Evolutionary conservation across 2,113 vertebrate genomes (phyloP).

Genomic region (Podiceps cristatus): DNA sequence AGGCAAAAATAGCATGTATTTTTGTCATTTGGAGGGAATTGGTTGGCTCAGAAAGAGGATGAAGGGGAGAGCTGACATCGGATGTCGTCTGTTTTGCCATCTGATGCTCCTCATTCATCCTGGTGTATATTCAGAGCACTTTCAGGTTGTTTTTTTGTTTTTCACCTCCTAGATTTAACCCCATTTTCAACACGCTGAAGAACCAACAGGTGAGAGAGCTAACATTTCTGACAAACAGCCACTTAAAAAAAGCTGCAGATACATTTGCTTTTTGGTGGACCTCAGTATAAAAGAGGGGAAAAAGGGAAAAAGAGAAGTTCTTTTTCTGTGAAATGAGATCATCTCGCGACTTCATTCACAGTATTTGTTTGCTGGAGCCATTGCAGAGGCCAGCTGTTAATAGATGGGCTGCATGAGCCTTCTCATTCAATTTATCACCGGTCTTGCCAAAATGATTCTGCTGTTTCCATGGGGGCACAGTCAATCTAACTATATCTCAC

Average conservation of each 20-base stretch:
- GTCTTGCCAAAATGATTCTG: conserved; percentile 32
- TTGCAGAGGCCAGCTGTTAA: conserved; percentile 22
- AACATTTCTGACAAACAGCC: neutral
- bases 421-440: conserved; percentile 47
- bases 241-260: neutral
- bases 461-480: neutral
- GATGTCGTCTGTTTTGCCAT: conserved; percentile 12
- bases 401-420: conserved; percentile 35
- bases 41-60: conserved; percentile 7
- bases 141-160: neutral
- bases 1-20: conserved; percentile 51
- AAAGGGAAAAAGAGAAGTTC: neutral
- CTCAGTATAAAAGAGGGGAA: neutral
- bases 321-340: conserved; percentile 22
- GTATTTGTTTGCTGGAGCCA: conserved; percentile 34
- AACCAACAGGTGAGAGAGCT: neutral
- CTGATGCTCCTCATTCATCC: neutral
- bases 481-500: neutral
- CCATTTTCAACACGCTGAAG: neutral
- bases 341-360: neutral
- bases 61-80: neutral
- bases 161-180: neutral
- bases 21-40: conserved; percentile 18
- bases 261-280: neutral
- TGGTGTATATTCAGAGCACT: neutral